Base-by-base conservation (phyloP, 2,797 vertebrate genomes). In the Dicrostonyx torquatus region DNA sequence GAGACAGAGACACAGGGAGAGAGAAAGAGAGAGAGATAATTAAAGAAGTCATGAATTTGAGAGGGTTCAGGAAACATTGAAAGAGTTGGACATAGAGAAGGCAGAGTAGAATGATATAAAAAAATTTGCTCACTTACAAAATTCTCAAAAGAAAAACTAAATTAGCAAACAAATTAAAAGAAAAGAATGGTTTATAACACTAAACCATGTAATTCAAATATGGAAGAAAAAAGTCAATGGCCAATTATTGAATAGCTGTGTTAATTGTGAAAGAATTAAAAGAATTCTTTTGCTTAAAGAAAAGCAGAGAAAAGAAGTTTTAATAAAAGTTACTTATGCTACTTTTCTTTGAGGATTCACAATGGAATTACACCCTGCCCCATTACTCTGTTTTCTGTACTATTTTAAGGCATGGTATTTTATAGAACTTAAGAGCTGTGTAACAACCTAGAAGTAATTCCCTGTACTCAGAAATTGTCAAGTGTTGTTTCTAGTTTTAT, bases 181-280 rank as follows among this genome's bases (percentile, higher is more conserved):
- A 45, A 82, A 66, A 90, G 45, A 50, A 8, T 45, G 22, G 24
- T 82, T 90, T 60, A 77, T 70, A 60, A 6, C 37, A 37, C 40
- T 92, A 80, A 96, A 95, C 60, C 92, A 89, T 87, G 6, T 45
- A 53, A 2, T 11, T 94, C 50, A 31, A 58, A 75, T 87, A 55
- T 91, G 68, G 95, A 93, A 93, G 89, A 96, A 95, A 91, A 97
- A 64, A 86, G 91, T 84, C 18, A 96, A 76, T 60, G 83, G 3
- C 3, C 24, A 88, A 86, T 64, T 60, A 13, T 75, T 85, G 70
- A 93, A 78, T 8, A 88, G 9, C 45, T 83, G 8, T 20, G 62
- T 29, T 79, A 89, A 66, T 86, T 93, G 13, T 86, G 43, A 86
- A 37, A 64, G n/a, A n/a, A n/a, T n/a, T n/a, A n/a, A n/a, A n/a